phyloP scores from a whole-genome alignment of 2,113 vertebrate species.

The Saguinus midas region DNA sequence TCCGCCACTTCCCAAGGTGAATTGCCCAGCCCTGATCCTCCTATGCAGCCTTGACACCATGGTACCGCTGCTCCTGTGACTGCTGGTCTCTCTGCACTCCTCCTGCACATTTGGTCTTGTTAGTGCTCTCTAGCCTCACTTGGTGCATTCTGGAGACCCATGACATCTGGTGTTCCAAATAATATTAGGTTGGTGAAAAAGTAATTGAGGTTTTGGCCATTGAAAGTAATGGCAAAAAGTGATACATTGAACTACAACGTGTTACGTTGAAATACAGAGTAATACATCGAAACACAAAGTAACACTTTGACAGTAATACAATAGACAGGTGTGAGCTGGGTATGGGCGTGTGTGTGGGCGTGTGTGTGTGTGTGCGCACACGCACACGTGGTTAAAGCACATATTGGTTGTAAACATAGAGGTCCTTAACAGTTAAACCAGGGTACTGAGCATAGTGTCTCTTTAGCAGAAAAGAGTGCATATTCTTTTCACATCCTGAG shows the following conservation, averaged over 20 bases:
- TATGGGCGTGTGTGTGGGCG: not conserved
- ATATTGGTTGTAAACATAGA: too few relatives aligned
- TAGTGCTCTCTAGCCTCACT: not conserved
- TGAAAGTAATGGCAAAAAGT: too few relatives aligned
- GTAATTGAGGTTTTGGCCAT: too few relatives aligned
- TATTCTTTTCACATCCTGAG: not conserved
- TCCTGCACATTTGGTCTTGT: not conserved
- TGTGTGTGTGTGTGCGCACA: not conserved
- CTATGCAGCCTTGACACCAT: rapidly evolving
- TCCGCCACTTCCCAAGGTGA: not conserved
- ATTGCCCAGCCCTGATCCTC: not conserved
- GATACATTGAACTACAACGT: too few relatives aligned
- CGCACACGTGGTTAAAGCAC: not conserved
- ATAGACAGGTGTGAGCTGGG: not conserved
- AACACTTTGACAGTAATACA: too few relatives aligned
- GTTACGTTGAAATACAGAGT: too few relatives aligned
- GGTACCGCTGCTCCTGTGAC: rapidly evolving
- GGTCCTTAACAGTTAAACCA: too few relatives aligned
- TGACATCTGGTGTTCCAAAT: not conserved
- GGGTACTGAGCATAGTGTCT: too few relatives aligned
- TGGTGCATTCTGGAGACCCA: not conserved
- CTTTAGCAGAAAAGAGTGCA: not conserved
- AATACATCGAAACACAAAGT: too few relatives aligned
- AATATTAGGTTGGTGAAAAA: not conserved
- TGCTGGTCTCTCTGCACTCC: not conserved